Conservation (phyloP, 2,797 vertebrate genomes). For the Premnoplex brunnescens region DNA sequence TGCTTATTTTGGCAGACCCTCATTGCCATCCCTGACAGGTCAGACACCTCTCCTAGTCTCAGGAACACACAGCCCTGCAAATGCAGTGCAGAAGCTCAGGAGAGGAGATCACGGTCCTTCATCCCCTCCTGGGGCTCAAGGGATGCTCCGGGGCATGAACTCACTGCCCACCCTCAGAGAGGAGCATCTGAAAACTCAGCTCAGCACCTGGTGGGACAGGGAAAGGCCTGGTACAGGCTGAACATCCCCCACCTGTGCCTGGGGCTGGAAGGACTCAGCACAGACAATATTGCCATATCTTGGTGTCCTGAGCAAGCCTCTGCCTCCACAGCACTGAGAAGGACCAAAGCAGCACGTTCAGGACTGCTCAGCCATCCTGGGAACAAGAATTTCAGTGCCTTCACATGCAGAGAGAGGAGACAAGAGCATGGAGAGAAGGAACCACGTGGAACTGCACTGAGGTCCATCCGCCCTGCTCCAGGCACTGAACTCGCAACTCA, state of each 20-base stretch:
- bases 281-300: not conserved
- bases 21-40: not conserved
- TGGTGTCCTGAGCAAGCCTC: fast-evolving
- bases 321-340: not conserved
- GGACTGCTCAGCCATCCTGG: not conserved
- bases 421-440: not conserved
- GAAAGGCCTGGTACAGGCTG: not conserved
- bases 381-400: not conserved
- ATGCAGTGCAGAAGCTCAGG: not conserved
- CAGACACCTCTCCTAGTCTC: not conserved
- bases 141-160: not conserved
- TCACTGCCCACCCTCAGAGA: not conserved
- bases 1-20: not conserved
- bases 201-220: not conserved
- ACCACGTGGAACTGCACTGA: fast-evolving
- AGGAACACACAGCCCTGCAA: not conserved
- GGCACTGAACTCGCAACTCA: not conserved
- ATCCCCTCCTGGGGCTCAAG: not conserved
- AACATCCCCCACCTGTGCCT: fast-evolving
- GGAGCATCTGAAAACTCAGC: not conserved
- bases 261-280: not conserved
- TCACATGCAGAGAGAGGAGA: not conserved
- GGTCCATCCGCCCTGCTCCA: fast-evolving
- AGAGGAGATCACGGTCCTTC: not conserved
- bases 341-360: not conserved